Evolutionary conservation across 1,140 invertebrate species (phyloP).

Genomic region (Watersipora subatra): DNA sequence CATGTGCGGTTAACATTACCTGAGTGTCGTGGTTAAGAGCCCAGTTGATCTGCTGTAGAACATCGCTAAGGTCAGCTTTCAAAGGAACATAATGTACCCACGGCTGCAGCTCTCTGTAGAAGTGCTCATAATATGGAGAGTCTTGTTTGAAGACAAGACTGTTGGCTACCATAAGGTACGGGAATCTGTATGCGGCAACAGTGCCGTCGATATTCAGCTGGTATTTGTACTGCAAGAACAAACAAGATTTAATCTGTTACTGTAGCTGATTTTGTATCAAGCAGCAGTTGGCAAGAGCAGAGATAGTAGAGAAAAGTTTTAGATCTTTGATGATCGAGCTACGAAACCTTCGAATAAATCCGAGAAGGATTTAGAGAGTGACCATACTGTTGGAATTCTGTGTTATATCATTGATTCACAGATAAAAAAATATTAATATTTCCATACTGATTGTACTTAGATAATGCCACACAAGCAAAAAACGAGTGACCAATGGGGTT

Average conservation of each 20-base stretch:
- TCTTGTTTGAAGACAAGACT: slow-evolving; percentile 80
- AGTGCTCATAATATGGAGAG: slow-evolving; percentile 85
- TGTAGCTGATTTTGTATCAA: too few relatives aligned
- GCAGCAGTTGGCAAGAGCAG: not conserved
- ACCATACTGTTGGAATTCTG: too few relatives aligned
- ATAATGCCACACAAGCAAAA: too few relatives aligned
- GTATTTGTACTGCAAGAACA: slow-evolving; percentile 70
- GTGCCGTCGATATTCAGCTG: slow-evolving; percentile 88
- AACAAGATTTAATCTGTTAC: slow-evolving; percentile 1
- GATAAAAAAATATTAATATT: too few relatives aligned
- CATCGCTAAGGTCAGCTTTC: slow-evolving; percentile 62
- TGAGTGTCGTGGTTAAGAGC: slow-evolving; percentile 61
- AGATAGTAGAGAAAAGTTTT: not conserved
- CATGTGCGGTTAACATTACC: too few relatives aligned
- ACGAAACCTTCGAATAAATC: too few relatives aligned
- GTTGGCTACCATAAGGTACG: slow-evolving; percentile 74
- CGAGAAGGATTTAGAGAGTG: too few relatives aligned
- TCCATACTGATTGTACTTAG: too few relatives aligned
- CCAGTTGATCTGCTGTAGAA: slow-evolving; percentile 66
- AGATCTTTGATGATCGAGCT: not conserved
- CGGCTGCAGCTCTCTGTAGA: slow-evolving; percentile 63
- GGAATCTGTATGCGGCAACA: slow-evolving; percentile 85
- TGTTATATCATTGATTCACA: too few relatives aligned
- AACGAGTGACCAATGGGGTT: too few relatives aligned
- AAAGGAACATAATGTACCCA: slow-evolving; percentile 72